These are phyloP conservation scores for Hormaphis cornu DNA, from an alignment of 1,140 invertebrate genomes.

Conservation along the genomic window DNA sequence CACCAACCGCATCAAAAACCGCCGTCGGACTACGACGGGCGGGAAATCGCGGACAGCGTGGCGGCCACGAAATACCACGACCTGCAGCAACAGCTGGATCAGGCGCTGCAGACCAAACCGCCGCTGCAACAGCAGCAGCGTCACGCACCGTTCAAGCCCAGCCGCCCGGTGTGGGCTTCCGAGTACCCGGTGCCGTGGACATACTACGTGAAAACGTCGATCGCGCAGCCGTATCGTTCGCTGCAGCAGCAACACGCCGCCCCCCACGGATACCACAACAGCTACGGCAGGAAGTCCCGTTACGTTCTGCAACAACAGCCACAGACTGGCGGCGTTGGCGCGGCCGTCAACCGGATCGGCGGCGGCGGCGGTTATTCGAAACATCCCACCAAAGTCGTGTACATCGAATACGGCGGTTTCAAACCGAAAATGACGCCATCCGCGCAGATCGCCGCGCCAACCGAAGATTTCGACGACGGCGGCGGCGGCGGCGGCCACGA, in stretches of 20 bases:
- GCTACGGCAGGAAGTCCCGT: not conserved
- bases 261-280: not conserved
- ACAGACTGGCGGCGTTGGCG: slow-evolving; percentile 34
- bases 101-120: no score
- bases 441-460: slow-evolving; percentile 46
- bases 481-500: not conserved
- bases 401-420: slow-evolving; percentile 62
- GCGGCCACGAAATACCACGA: no score
- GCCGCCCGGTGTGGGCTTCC: slow-evolving; percentile 43
- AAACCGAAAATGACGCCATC: slow-evolving; percentile 69
- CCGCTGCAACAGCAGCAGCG: not conserved
- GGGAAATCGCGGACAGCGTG: no score
- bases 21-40: not conserved
- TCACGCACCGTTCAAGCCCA: slow-evolving; percentile 45
- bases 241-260: slow-evolving; percentile 18
- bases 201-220: slow-evolving; percentile 36
- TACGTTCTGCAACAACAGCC: slow-evolving; percentile 5
- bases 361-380: slow-evolving; percentile 44
- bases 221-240: slow-evolving; percentile 3
- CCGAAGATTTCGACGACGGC: not conserved
- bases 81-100: no score
- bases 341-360: not conserved
- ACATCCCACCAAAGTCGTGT: slow-evolving; percentile 15
- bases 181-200: slow-evolving; percentile 37
- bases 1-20: not conserved